Percentiles rank a stretch among this genome's conserved stretches.
These are phyloP conservation scores for Carduelis carduelis DNA, from an alignment of 2,797 vertebrate species.

Conservation along the genomic window DNA sequence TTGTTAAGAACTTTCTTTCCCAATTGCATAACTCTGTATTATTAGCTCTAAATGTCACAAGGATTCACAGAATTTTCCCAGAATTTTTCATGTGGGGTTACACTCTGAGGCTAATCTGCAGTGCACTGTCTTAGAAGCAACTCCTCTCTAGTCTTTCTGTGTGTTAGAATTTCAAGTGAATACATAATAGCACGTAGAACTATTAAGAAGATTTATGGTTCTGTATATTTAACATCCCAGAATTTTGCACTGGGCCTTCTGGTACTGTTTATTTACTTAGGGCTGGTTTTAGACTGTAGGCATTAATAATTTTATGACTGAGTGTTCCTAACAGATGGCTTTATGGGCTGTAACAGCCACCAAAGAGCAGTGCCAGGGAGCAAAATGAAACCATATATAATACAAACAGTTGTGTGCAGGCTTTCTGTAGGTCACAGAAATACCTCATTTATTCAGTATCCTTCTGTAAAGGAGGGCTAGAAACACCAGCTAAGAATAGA, in stretches of 20 bases:
- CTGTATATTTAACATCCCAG: conserved; percentile 33
- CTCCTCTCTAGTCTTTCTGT: neutral
- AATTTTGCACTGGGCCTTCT: conserved; percentile 51
- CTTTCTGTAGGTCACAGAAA: conserved; percentile 40
- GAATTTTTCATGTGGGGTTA: neutral
- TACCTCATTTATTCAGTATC: conserved; percentile 28
- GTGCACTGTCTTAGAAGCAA: neutral
- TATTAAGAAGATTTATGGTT: conserved; percentile 48
- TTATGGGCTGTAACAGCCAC: conserved; percentile 53
- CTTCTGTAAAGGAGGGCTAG: neutral
- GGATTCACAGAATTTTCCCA: neutral
- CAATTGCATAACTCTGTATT: neutral
- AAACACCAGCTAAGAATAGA: conserved; percentile 19
- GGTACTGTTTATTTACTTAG: conserved; percentile 64
- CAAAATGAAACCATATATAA: conserved; percentile 52
- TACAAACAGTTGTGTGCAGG: conserved; percentile 16
- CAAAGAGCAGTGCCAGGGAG: conserved; percentile 43
- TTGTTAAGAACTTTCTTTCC: neutral
- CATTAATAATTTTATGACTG: conserved; percentile 62
- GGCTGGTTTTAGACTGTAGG: conserved; percentile 45
- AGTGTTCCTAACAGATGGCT: conserved; percentile 58
- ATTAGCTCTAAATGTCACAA: conserved; percentile 5
- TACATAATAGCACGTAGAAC: conserved; percentile 4
- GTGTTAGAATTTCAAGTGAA: conserved; percentile 24
- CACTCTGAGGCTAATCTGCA: neutral